These are phyloP conservation scores for Corythornis vintsioides DNA, from an alignment of 2,113 vertebrate species.

Conservation along the genomic window DNA sequence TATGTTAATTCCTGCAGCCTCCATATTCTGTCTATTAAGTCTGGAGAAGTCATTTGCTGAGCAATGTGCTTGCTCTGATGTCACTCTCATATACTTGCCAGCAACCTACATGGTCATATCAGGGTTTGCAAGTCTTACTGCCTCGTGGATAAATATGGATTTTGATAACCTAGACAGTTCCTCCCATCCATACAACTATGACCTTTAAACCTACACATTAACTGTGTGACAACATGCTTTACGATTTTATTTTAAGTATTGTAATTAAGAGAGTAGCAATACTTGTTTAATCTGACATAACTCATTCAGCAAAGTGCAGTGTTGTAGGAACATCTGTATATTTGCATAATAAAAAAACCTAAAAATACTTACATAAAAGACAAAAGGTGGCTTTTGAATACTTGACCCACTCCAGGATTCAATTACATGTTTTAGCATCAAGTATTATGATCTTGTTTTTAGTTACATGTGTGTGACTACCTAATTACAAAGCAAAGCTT, in stretches of 20 bases:
- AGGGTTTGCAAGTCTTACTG: neutral
- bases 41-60: neutral
- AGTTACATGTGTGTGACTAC: constrained; percentile 65
- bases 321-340: constrained; percentile 68
- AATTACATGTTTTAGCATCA: constrained; percentile 68
- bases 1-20: neutral
- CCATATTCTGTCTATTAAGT: neutral
- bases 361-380: constrained; percentile 72
- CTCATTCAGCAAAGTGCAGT: constrained; percentile 56
- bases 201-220: constrained; percentile 6
- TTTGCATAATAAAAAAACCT: constrained; percentile 64
- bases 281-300: constrained; percentile 49
- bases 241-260: constrained; percentile 28
- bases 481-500: constrained; percentile 72
- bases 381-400: constrained; percentile 65
- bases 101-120: neutral
- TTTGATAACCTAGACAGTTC: neutral
- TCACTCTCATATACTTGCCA: neutral
- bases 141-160: neutral
- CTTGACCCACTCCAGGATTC: constrained; percentile 54
- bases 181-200: neutral
- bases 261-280: constrained; percentile 37
- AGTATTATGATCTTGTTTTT: constrained; percentile 71
- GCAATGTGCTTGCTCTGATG: neutral
- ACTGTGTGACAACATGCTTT: constrained; percentile 15